Conservation (phyloP, 2,888 invertebrate genomes). For the Sympetrum striolatum region DNA sequence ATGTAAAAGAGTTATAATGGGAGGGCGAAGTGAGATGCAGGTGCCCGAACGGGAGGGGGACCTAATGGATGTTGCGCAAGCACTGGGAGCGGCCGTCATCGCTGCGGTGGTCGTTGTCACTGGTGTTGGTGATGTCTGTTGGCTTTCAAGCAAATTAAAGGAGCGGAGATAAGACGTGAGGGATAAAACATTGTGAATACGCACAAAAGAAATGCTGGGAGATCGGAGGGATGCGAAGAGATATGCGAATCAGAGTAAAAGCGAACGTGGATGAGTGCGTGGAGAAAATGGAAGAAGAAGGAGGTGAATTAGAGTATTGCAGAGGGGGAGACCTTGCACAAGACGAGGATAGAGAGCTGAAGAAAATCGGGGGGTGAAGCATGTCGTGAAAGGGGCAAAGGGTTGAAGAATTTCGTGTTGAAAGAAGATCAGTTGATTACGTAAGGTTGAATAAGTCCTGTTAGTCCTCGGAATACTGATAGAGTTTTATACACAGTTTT, state of each 20-base stretch:
- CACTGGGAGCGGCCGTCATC: not conserved
- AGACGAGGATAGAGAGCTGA: not conserved
- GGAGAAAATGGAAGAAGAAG: not conserved
- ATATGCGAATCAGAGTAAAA: not conserved
- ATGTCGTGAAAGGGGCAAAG: not conserved
- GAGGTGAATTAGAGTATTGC: not conserved
- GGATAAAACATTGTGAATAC: not conserved
- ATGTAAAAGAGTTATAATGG: not conserved
- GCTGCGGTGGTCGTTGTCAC: not conserved
- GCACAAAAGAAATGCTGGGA: not conserved
- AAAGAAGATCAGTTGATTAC: not conserved
- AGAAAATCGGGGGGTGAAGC: not conserved
- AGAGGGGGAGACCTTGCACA: not conserved
- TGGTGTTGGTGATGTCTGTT: not conserved
- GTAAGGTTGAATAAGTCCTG: not conserved
- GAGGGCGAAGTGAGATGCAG: not conserved
- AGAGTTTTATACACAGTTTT: too few species aligned
- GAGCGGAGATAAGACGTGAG: not conserved
- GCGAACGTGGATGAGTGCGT: not conserved
- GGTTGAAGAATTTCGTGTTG: not conserved
- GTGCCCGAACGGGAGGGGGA: not conserved
- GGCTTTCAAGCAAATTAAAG: not conserved
- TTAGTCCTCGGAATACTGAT: too few species aligned
- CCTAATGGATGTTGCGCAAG: not conserved
- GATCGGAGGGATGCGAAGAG: not conserved